phyloP scores from a whole-genome alignment of 1,140 invertebrate genomes.

The Maniola jurtina region DNA sequence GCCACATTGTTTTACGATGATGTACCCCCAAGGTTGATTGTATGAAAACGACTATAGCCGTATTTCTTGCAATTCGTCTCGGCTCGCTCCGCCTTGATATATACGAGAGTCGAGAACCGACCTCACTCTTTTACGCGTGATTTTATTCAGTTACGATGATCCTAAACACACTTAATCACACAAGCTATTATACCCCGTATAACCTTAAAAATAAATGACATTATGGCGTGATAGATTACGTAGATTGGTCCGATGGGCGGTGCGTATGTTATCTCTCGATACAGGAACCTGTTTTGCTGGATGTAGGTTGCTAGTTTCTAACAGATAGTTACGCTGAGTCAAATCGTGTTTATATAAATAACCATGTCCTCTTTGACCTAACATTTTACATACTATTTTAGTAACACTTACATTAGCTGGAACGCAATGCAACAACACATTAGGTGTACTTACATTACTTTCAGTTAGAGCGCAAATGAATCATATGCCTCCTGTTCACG shows the following conservation, averaged over 20 bases:
- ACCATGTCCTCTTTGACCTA: background rate
- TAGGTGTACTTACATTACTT: too few relatives aligned
- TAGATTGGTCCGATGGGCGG: slow-evolving; percentile 11
- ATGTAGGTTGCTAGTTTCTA: slow-evolving; percentile 35
- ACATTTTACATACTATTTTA: background rate
- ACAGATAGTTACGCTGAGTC: slow-evolving; percentile 18
- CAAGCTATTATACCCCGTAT: slow-evolving; percentile 17
- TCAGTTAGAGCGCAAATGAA: too few relatives aligned
- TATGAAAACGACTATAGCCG: background rate
- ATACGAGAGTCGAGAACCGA: slow-evolving; percentile 9
- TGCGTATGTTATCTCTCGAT: slow-evolving; percentile 30
- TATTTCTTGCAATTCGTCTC: background rate
- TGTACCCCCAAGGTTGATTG: background rate
- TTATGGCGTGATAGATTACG: slow-evolving; percentile 17
- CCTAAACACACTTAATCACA: background rate
- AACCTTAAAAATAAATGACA: slow-evolving; percentile 25
- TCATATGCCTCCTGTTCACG: too few relatives aligned
- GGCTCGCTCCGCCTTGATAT: background rate
- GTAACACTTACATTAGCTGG: background rate
- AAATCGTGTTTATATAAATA: slow-evolving; percentile 5
- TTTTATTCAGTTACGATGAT: background rate
- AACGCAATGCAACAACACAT: too few relatives aligned
- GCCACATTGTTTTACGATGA: too few relatives aligned
- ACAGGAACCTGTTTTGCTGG: slow-evolving; percentile 35
- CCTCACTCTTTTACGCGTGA: slow-evolving; percentile 18